Percentiles rank a stretch among this genome's conserved stretches.
Evolutionary conservation across 2,113 vertebrate genomes (phyloP).

Genomic region (Solea solea): DNA sequence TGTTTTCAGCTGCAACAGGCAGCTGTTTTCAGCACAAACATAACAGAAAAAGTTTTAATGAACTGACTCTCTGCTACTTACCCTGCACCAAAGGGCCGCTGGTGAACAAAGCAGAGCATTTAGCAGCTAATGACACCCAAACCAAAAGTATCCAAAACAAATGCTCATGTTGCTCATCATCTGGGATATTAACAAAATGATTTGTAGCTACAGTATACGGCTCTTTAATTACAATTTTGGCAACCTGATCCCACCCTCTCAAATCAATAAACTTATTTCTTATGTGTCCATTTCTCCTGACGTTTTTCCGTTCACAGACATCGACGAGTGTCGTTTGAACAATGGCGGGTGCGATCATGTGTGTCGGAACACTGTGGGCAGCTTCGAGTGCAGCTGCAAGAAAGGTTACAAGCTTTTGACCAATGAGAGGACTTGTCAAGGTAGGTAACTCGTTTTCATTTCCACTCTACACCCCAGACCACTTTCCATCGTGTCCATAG

Average conservation of each 20-base stretch:
- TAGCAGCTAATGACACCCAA: slow-evolving; percentile 2
- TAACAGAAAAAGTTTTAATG: not conserved
- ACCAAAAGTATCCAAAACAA: not conserved
- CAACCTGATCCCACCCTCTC: too few relatives aligned
- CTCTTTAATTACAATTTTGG: too few relatives aligned
- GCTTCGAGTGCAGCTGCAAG: slow-evolving; percentile 98
- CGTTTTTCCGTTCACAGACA: slow-evolving; percentile 82
- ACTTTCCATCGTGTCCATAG: too few relatives aligned
- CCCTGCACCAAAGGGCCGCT: not conserved
- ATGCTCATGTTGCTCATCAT: not conserved
- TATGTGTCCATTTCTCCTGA: not conserved
- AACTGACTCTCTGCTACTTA: not conserved
- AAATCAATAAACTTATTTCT: too few relatives aligned
- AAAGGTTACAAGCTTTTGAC: slow-evolving; percentile 98
- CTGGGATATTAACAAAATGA: not conserved
- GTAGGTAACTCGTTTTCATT: slow-evolving; percentile 70
- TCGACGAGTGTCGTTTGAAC: slow-evolving; percentile 94
- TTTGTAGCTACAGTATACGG: not conserved
- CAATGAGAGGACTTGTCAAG: slow-evolving; percentile 96
- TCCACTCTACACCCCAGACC: too few relatives aligned
- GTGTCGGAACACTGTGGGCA: slow-evolving; percentile 96
- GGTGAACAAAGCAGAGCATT: not conserved
- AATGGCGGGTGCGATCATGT: slow-evolving; percentile 97
- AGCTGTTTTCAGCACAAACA: not conserved
- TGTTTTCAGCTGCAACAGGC: not conserved